Base-by-base conservation (phyloP, 2,797 vertebrate species). In the Rhyacichthys aspro region DNA sequence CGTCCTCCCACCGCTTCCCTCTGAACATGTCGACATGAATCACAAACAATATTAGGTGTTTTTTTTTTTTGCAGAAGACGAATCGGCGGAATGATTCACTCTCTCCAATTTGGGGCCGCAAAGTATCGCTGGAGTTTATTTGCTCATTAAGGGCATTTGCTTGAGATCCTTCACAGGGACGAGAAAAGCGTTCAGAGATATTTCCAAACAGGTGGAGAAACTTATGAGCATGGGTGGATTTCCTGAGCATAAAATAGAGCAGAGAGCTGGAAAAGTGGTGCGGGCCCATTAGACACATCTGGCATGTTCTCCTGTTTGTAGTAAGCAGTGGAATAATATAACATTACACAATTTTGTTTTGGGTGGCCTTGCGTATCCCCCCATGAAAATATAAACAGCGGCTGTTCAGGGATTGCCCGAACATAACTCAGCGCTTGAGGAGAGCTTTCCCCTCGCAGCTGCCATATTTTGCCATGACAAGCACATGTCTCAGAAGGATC, bases 161-260 rank as follows among this genome's bases (percentile, higher is more conserved):
- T 87, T 85, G 62, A 83, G 86, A 91, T 85, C 82, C 75, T 87
- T 84, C 68, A 84, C 88, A 85, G 79, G 62, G 84, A 84, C 77
- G 61, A 76, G 81, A 79, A n/a, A 88, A 83, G 19, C 15, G 74
- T 77, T 85, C 67, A 82, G 81, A 89, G 64, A 87, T 72, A 78
- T 89, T 89, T 91, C 88, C 87, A 90, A 92, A 86, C 90, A 90
- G 88, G 88, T 92, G 89, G 86, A 89, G 89, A 86, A 90, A 90
- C 89, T 83, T 89, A 88, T 90, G 86, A 85, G 79, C 78, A 83
- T 85, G 83, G 82, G 87, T 89, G 78, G 79, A 91, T 88, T 91
- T 90, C 84, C 86, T 89, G 79, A 85, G 84, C 82, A 89, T 79
- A 89, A 91, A 89, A 85, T 84, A 80, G 70, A 65, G 78, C 79